These are phyloP conservation scores for Ophion slaviceki DNA, from an alignment of 2,888 invertebrate species.

Conservation along the genomic window DNA sequence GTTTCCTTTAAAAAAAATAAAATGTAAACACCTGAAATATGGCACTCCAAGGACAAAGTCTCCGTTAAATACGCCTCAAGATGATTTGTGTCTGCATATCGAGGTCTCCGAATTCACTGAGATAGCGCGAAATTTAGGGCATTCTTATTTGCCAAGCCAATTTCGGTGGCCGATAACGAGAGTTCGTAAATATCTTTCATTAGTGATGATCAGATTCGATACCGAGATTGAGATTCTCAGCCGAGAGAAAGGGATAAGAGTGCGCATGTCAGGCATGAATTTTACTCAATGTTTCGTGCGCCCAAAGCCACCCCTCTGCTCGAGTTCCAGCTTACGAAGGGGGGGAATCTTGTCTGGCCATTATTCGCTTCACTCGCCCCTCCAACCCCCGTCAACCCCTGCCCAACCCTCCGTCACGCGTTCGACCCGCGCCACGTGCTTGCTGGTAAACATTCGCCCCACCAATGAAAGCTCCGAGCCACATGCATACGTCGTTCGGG, in stretches of 20 bases:
- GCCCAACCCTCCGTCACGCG: slow-evolving; percentile 58
- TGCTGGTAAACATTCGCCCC: slow-evolving; percentile 57
- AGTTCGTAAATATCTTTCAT: neutral
- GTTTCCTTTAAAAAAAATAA: too few species aligned
- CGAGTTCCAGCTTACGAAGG: neutral
- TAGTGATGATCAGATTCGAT: neutral
- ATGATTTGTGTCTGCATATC: neutral
- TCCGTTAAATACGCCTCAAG: neutral
- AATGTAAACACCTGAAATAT: too few species aligned
- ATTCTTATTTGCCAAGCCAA: neutral
- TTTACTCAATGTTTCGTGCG: slow-evolving; percentile 35
- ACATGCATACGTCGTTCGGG: slow-evolving; percentile 30
- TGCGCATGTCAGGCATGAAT: slow-evolving; percentile 34
- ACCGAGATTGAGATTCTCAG: neutral
- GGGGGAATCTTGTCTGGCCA: slow-evolving; percentile 26
- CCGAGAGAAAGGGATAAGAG: neutral
- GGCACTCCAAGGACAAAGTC: too few species aligned
- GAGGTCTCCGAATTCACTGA: neutral
- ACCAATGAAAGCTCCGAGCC: slow-evolving; percentile 26
- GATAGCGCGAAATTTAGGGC: neutral
- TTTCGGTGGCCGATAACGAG: neutral
- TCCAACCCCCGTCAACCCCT: slow-evolving; percentile 33
- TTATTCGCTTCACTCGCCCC: slow-evolving; percentile 40
- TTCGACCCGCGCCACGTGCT: slow-evolving; percentile 58
- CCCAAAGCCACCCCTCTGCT: slow-evolving; percentile 5